Base-by-base conservation (phyloP, 2,888 invertebrate species). In the Papilio demoleus region DNA sequence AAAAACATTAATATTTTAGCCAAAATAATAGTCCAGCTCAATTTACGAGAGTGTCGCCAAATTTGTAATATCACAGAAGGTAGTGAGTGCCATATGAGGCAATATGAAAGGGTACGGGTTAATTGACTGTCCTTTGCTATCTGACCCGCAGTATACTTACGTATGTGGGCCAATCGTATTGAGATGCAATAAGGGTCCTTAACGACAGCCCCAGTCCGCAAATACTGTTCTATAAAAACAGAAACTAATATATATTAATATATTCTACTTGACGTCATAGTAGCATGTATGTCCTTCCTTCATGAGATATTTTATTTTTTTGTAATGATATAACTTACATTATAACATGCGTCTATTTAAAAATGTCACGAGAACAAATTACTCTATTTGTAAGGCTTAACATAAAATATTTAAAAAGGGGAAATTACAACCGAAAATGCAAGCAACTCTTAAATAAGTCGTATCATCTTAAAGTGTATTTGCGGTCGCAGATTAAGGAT, bases 401-500 rank as follows among this genome's bases (percentile, higher is more conserved):
- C 8, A 45, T 38, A 45, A 45, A 45, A 45, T 45, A 53, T 8
- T 22, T 22, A 12, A 53, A 31, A 22, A 53, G 14, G 27, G 31
- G 17, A 56, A 56, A 31, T 56, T n/a, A n/a, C 9, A 56, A 27
- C 56, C 27, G 36, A 19, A 38, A 47, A 53, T 40, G 17, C 47
- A 38, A 60, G 31, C 59, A 60, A 45, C 14, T 40, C 60, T 60
- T 45, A 65, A 47, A 67, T 71, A 67, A 76, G 72, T 70, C 63
- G 72, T 74, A 75, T 65, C 71, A 70, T 75, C 76, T 79, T 73
- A 74, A 82, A 84, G 80, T 81, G 81, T 88, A 82, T 90, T 90
- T 88, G 82, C 79, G 81, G 79, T 80, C 79, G 79, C 80, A 82
- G 85, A 88, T 91, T 88, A 85, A 79, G 81, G 80, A 76, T 80